These are phyloP conservation scores for Dyspetes luteomarginatus DNA, from an alignment of 2,888 invertebrate genomes.

Conservation along the genomic window DNA sequence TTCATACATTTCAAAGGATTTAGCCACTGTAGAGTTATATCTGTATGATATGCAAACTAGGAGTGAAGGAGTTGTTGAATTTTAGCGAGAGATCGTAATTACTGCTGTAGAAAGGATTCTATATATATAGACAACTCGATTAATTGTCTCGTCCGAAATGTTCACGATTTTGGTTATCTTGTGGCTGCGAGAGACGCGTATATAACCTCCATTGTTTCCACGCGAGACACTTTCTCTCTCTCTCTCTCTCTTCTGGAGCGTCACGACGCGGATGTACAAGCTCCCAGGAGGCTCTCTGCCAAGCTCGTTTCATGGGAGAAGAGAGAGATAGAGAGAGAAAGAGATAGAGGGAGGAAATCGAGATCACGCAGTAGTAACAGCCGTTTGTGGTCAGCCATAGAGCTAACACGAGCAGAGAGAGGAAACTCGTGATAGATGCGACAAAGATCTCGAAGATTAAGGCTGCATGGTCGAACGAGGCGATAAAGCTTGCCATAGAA, in stretches of 20 bases:
- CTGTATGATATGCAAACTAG: not conserved
- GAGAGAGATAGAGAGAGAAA: not conserved
- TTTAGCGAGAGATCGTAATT: not conserved
- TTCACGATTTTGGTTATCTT: constrained; percentile 51
- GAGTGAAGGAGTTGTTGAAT: not conserved
- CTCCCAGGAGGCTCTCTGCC: constrained; percentile 47
- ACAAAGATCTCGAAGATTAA: constrained; percentile 58
- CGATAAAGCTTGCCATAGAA: constrained; percentile 24
- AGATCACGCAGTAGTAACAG: constrained; percentile 46
- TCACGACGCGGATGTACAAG: constrained; percentile 49
- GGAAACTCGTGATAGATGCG: constrained; percentile 32
- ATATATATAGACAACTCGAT: constrained; percentile 38
- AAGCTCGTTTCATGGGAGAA: constrained; percentile 40
- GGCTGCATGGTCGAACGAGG: constrained; percentile 28
- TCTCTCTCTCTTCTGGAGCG: constrained; percentile 31
- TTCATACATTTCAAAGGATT: not conserved
- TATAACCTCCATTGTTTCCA: constrained; percentile 51
- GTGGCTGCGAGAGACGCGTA: constrained; percentile 27
- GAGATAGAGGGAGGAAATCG: constrained; percentile 20
- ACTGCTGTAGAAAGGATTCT: constrained; percentile 15
- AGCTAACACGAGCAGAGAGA: not conserved
- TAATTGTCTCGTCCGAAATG: constrained; percentile 49
- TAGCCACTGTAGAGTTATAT: not conserved
- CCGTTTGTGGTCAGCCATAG: constrained; percentile 52
- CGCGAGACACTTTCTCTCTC: constrained; percentile 14